These are phyloP conservation scores for Eclectus roratus DNA, from an alignment of 2,113 vertebrate species.

Conservation along the genomic window DNA sequence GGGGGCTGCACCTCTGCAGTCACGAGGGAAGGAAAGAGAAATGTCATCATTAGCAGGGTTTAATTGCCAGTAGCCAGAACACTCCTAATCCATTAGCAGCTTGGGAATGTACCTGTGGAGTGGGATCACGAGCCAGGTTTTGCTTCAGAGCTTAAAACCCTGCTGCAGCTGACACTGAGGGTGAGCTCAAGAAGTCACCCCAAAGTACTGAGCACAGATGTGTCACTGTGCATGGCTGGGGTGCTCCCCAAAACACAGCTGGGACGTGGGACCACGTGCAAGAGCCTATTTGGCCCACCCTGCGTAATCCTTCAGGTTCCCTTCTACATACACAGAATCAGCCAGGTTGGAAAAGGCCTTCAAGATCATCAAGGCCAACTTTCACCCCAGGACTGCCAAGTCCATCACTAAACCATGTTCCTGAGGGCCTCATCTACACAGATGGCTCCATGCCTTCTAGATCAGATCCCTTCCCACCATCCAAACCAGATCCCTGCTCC, in stretches of 20 bases:
- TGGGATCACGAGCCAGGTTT: not conserved
- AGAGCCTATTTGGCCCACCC: accelerated
- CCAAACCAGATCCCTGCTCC: not conserved
- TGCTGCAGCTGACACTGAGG: not conserved
- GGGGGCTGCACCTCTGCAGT: constrained; percentile 7
- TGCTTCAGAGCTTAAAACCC: not conserved
- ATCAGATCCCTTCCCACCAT: not conserved
- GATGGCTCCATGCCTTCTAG: not conserved
- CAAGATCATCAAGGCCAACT: not conserved
- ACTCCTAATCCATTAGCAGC: not conserved
- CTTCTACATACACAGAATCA: not conserved
- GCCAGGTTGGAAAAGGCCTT: not conserved
- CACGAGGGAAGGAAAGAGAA: not conserved
- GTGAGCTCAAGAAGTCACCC: not conserved
- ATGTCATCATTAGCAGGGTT: not conserved
- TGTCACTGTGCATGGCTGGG: accelerated
- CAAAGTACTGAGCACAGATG: accelerated
- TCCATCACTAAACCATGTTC: not conserved
- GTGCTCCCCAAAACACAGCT: not conserved
- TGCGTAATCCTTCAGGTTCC: not conserved
- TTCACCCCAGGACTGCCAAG: not conserved
- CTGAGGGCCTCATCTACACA: not conserved
- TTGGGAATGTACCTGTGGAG: not conserved
- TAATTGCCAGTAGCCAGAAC: constrained; percentile 10
- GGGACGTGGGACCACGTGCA: accelerated